Evolutionary conservation across 2,797 vertebrate genomes (phyloP), one percentile per base, ranked within the genome.

Genomic region (Dermochelys coriacea): DNA sequence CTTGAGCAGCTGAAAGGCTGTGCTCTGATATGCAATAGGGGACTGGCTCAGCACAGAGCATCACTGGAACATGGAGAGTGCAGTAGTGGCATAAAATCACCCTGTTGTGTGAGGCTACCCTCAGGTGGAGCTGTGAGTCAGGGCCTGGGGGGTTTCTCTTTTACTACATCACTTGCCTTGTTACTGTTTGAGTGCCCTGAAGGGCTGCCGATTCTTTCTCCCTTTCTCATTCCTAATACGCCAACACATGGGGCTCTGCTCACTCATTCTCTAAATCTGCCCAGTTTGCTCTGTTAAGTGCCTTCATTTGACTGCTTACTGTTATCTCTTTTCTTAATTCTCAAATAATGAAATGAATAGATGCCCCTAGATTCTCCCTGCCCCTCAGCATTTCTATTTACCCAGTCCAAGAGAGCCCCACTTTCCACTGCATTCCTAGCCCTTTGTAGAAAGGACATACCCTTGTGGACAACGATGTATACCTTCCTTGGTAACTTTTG

Each of bases 401-500:
- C 45, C 64, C 80, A 82, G 49, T 54, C 6, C 57, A 91, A 34
- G 47, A 54, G 14, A 94, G 16, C 61, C 59, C 31, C 59, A 23
- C 54, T 55, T 55, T 55, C 54, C 21, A 55, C 4, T 4, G 54
- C 54, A 61, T 61, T 61, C 59, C 37, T 0, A 0, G 47, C 18
- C 57, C 45, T 88, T 91, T 96, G 64, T 88, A 61, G 47, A 64
- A 86, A 93, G 85, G 74, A 82, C 6, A 4, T 25, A 21, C 54
- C 80, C 78, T 94, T 88, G 50, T 77, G 77, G 80, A 27, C 90
- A 93, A 21, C 18, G 16, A 89, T 93, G 93, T 93, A 52, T 0
- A 14, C n/a, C 7, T 91, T 92, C 91, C 91, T 92, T 86, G n/a
- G 50, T 87, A 84, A 52, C 51, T 92, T 90, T 91, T 89, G 31